Base-by-base conservation (phyloP, 1,140 invertebrate genomes). In the Drosophila fuyamai region DNA sequence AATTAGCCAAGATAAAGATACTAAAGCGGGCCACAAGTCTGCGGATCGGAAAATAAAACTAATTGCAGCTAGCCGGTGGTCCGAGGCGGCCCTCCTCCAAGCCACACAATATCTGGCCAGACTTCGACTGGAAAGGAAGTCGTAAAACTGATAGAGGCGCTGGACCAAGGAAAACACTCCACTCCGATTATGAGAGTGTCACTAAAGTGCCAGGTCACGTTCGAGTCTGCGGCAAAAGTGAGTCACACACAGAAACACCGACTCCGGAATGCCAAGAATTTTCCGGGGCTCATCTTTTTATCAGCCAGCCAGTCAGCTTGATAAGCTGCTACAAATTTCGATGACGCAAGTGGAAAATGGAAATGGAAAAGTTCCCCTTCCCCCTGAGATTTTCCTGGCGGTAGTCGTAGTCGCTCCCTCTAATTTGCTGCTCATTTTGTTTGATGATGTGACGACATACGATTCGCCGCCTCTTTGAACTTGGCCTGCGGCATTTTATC, bases 291-390 rank as follows among this genome's bases (percentile, higher is more conserved):
- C 59, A 76, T 60, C 76, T 50, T 38, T 58, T 51, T 72, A 71
- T 71, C 66, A 72, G 44, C 18, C 44, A 41, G 48, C 29, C 47
- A 43, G 18, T 27, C 32, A 7, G 8, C 47, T 40, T 70, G 76
- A 84, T 84, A 84, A 85, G 73, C 81, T 58, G 83, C 82, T 76
- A 88, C 75, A 86, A 88, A 76, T 68, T 88, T 88, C 73, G 79
- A 88, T 85, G 82, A 85, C 82, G 82, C 79, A 86, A 86, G 50
- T 55, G 75, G 68, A 41, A 50, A 72, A 71, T 71, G 65, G 53
- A 71, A 48, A 53, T 51, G 29, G 38, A 54, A 8, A 6, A 32
- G 35, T 47, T 63, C 58, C 60, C 72, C 51, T 56, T 62, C 57
- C 41, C 36, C 18, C 14, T 1, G 10, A 13, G 51, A 46, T 50